Base-by-base conservation (phyloP, 2,113 vertebrate genomes). In the Aramus guarauna region DNA sequence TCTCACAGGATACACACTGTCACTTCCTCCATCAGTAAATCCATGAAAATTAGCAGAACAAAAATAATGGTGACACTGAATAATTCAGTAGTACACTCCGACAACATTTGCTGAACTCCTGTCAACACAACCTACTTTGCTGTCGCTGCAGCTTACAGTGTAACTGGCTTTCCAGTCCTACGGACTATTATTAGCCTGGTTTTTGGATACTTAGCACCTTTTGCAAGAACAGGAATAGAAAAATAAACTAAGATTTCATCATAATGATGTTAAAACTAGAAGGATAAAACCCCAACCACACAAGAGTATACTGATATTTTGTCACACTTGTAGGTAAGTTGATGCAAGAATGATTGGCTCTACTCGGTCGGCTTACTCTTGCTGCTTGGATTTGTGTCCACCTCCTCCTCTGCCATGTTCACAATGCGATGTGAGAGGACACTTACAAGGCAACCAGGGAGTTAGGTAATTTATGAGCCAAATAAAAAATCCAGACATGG, bases 81-180 rank as follows among this genome's bases (percentile, higher is more conserved):
- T 85, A 86, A 90, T 75, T 73, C 37, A 96, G 77, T 63, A 72
- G 96, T 59, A 55, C 41, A 68, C 37, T 63, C 52, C 5, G 41
- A 86, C 79, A 92, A 13, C 88, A 95, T 88, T 79, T 96, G 88
- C 82, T 93, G 72, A 96, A 64, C 78, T 94, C 75, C 66, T 66
- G 71, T 91, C 96, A 97, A 79, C 73, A 88, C 23, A 94, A 79
- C 74, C 91, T 90, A 82, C 94, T 84, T 93, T 80, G 83, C 53
- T 74, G 26, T 72, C 17, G 9, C 80, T 88, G 20, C 63, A 82
- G 88, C 9, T 6, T 79, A 82, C 39, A 52, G 66, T 17, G 32
- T 52, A 81, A 80, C 29, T 59, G 71, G 71, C 58, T 81, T 93
- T 83, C 52, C 30, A 88, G 10, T 55, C 37, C 43, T 41, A 43